Conservation (phyloP, 2,113 vertebrate species). For the Hydrochoerus hydrochaeris region DNA sequence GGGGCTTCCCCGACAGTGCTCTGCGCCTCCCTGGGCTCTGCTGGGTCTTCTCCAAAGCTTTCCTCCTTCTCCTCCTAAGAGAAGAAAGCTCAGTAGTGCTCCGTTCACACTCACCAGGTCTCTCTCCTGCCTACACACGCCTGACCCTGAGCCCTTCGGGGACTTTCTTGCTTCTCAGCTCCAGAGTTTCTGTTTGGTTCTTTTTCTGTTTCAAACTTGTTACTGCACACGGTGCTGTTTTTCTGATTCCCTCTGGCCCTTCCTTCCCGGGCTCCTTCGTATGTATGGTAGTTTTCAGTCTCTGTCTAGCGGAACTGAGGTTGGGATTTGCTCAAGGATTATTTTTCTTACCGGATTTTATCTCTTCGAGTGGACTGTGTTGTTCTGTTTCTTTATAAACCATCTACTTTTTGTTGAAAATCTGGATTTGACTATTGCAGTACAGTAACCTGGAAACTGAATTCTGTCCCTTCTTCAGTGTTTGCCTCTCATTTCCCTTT, state of each 20-base stretch:
- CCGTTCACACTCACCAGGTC: not conserved
- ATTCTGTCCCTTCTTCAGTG: too few species aligned
- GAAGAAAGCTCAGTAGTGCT: too few species aligned
- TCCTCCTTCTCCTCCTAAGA: not conserved
- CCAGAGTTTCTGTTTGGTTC: not conserved
- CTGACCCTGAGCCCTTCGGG: not conserved
- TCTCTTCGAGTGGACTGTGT: not conserved
- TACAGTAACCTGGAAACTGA: not conserved
- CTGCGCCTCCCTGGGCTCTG: fast-evolving
- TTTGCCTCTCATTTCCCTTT: not conserved
- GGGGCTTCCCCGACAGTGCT: fast-evolving
- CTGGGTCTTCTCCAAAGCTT: not conserved
- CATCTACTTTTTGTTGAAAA: not conserved
- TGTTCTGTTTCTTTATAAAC: not conserved
- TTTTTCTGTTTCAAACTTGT: not conserved
- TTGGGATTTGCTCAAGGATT: not conserved
- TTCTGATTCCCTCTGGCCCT: not conserved
- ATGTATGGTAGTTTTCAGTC: not conserved
- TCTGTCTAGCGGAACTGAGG: not conserved
- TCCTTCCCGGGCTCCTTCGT: not conserved
- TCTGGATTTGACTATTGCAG: not conserved
- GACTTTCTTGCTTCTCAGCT: not conserved
- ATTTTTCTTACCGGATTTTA: not conserved
- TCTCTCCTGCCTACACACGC: not conserved
- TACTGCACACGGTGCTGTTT: fast-evolving